A percentile compares a stretch with the other conserved stretches of the same genome.
phyloP scores from a whole-genome alignment of 2,888 invertebrate species.

The Tenthredo livida region DNA sequence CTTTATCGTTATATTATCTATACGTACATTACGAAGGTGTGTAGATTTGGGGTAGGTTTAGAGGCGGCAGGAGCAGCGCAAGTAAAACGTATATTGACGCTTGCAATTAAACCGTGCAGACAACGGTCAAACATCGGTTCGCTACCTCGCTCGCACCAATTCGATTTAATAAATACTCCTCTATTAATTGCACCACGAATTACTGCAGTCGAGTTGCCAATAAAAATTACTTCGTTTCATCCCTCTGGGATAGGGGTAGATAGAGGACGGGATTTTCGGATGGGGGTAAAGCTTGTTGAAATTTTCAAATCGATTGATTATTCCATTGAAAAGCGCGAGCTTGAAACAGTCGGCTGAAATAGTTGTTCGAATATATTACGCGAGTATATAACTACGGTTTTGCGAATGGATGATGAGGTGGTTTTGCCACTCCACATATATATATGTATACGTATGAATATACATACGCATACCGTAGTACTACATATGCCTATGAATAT shows the following conservation, averaged over 20 bases:
- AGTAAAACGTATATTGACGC: constrained; percentile 74
- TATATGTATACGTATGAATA: too few species aligned
- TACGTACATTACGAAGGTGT: neutral
- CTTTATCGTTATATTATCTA: neutral
- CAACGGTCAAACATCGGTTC: constrained; percentile 75
- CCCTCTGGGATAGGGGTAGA: neutral
- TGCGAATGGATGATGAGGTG: neutral
- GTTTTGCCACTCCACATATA: neutral
- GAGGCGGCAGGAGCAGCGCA: constrained; percentile 66
- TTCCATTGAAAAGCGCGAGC: neutral
- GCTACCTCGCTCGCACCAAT: constrained; percentile 61
- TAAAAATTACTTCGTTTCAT: constrained; percentile 36
- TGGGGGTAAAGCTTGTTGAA: neutral
- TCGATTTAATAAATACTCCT: constrained; percentile 75
- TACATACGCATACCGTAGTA: neutral
- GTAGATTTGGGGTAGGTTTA: constrained; percentile 13
- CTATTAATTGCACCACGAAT: constrained; percentile 54
- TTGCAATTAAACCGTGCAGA: constrained; percentile 75
- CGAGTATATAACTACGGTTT: neutral
- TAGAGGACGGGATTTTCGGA: neutral
- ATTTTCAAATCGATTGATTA: constrained; percentile 39
- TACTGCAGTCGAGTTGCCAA: constrained; percentile 40
- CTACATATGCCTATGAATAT: neutral
- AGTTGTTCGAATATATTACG: neutral
- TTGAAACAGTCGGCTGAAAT: neutral